Base-by-base conservation (phyloP, 2,888 invertebrate species). In the Theristus sp. region DNA sequence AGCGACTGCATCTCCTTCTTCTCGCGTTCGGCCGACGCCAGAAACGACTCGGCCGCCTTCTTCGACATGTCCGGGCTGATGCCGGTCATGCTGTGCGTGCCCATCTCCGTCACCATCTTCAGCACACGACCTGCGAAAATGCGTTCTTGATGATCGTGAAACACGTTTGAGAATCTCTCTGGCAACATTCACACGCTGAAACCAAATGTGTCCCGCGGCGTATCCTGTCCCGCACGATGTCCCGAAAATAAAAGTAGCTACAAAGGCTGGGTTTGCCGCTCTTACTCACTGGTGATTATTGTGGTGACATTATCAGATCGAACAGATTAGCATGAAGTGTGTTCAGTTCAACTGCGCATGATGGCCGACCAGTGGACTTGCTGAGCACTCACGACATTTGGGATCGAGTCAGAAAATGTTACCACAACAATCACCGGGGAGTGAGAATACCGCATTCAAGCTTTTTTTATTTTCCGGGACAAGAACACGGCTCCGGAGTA, bases 1-100 rank as follows among this genome's bases (percentile, higher is more conserved):
- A 79, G 68, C 38, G 17, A 10, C 49, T 72, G 72, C 71, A 78
- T 72, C 65, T 77, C 77, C 66, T 76, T 76, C 75, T 79, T 79
- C 69, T 79, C 79, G 67, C 71, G 73, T 64, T 76, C 77, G 49
- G 71, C 70, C 13, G 72, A 69, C 60, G 70, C 69, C 58, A 72
- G 61, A 67, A 72, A 71, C 28, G 68, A 67, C 63, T 72, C 68
- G 62, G 72, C 71, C 49, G 72, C 72, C 61, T 67, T 70, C 63
- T 70, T 70, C 56, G 68, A 67, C 30, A 72, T 67, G 30, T 71
- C 71, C 24, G 72, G 72, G 28, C 68, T 68, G 59, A 72, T 71
- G 61, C 72, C 72, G 27, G 58, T 17, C 58, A 61, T 31, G 3
- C 22, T 27, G 24, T 25, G 3, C 10, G 30, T 46, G 58, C 61